Percentiles rank a stretch among this genome's conserved stretches.
Conservation (phyloP, 2,797 vertebrate genomes). For the Zalophus californianus region DNA sequence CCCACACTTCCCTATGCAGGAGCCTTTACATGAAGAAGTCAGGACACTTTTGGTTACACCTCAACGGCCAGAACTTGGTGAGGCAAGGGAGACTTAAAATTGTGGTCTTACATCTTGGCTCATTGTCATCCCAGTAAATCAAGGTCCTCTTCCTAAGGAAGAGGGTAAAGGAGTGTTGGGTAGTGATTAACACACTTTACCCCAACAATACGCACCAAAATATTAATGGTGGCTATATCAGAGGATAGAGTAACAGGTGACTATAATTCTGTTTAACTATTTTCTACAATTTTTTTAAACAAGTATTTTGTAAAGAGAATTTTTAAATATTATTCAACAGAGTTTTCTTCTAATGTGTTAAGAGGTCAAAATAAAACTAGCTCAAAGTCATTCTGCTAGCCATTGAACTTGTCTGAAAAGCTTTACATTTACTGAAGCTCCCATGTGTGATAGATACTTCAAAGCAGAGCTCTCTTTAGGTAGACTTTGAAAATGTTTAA, state of each 20-base stretch:
- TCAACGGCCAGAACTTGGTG: background rate
- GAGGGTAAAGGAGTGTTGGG: background rate
- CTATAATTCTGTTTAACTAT: background rate
- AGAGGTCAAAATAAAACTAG: conserved; percentile 26
- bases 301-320: background rate
- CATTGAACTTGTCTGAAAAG: background rate
- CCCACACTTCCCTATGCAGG: background rate
- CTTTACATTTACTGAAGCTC: background rate
- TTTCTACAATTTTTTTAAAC: conserved; percentile 55
- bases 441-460: background rate
- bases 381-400: background rate
- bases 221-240: background rate
- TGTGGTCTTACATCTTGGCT: background rate
- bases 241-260: background rate
- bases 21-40: background rate
- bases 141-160: background rate
- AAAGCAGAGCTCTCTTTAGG: background rate
- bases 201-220: background rate
- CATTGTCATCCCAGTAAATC: background rate
- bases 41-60: background rate
- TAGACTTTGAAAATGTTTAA: conserved; percentile 30
- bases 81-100: background rate
- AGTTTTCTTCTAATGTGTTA: background rate
- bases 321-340: background rate
- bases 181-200: background rate